A percentile compares a stretch with the other conserved stretches of the same genome.
phyloP scores from a whole-genome alignment of 2,797 vertebrate species.

The Podargus strigoides region DNA sequence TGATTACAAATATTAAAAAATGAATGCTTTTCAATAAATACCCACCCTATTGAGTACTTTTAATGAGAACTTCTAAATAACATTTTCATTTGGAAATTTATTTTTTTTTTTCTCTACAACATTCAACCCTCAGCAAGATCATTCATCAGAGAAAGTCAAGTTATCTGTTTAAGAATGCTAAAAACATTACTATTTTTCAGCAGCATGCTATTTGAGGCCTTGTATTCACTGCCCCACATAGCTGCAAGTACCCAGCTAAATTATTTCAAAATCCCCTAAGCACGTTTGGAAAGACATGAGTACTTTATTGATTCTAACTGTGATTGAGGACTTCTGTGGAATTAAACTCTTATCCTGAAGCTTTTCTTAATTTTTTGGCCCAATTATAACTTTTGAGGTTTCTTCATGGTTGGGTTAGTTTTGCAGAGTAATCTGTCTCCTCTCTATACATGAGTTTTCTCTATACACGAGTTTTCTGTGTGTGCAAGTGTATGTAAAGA shows the following conservation, averaged over 20 bases:
- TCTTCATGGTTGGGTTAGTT: neutral
- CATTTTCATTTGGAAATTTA: neutral
- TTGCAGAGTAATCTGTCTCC: neutral
- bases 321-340: neutral
- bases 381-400: neutral
- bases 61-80: neutral
- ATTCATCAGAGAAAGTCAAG: neutral
- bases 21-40: neutral
- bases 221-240: neutral
- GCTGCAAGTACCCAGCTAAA: neutral
- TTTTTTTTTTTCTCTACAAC: neutral
- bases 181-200: neutral
- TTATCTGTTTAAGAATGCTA: neutral
- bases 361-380: neutral
- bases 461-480: neutral
- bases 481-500: rapidly evolving
- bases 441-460: neutral
- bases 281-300: neutral
- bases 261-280: neutral
- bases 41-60: neutral
- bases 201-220: neutral
- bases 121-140: neutral
- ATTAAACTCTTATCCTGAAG: neutral
- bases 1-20: slow-evolving; percentile 3
- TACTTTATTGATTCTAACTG: neutral